Conservation (phyloP, 2,888 invertebrate species). For the Nineta flava region DNA sequence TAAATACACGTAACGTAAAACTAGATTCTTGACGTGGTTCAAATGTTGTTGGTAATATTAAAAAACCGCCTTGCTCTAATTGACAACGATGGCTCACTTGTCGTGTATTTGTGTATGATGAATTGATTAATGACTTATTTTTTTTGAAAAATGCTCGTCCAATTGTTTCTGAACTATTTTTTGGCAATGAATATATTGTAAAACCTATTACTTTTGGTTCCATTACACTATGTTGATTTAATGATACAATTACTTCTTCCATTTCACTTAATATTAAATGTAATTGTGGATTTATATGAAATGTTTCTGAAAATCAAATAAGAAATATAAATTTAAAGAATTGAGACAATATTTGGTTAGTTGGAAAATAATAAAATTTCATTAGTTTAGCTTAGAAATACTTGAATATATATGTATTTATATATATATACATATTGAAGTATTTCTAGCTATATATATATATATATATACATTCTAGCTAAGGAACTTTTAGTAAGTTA, state of each 20-base stretch:
- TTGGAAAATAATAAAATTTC: no score
- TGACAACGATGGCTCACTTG: conserved; percentile 66
- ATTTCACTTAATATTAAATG: conserved; percentile 62
- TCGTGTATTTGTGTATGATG: conserved; percentile 81
- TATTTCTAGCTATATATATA: no score
- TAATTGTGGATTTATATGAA: conserved; percentile 85
- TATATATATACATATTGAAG: no score
- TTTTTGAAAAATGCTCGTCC: conserved; percentile 69
- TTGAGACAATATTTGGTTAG: no score
- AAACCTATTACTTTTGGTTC: conserved; percentile 89
- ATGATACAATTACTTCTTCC: conserved; percentile 68
- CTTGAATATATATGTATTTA: no score
- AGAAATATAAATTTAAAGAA: conserved; percentile 4
- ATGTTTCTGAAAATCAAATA: conserved; percentile 46
- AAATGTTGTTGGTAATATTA: conserved; percentile 80
- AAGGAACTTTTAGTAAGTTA: no score
- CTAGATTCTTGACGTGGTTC: conserved; percentile 81
- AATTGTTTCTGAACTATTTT: conserved; percentile 56
- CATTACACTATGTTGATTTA: conserved; percentile 80
- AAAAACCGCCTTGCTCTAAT: conserved; percentile 64
- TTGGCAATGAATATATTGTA: conserved; percentile 62
- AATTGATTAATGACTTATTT: conserved; percentile 73
- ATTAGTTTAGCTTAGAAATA: no score
- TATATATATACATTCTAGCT: no score
- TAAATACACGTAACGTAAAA: conserved; percentile 70